A percentile compares a stretch with the other conserved stretches of the same genome.
These are phyloP conservation scores for Eugnorisma glareosa DNA, from an alignment of 2,888 invertebrate genomes.

Conservation along the genomic window DNA sequence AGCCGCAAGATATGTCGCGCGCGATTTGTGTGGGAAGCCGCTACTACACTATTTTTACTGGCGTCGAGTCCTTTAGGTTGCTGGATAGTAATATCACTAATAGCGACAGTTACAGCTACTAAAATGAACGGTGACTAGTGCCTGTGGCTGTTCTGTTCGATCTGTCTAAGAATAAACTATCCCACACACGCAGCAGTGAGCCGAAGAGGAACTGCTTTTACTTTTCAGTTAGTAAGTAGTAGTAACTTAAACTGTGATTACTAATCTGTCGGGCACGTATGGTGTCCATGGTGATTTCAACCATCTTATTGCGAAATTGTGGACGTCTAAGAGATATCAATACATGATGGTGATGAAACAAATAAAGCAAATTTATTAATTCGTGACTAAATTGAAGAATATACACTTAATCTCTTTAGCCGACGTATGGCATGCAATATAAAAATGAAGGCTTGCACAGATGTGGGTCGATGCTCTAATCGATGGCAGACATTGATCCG, in stretches of 20 bases:
- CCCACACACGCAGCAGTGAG: neutral
- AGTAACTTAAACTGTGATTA: neutral
- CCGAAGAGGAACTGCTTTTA: neutral
- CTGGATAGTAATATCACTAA: neutral
- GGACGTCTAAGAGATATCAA: neutral
- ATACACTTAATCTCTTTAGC: constrained; percentile 1
- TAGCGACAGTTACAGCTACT: neutral
- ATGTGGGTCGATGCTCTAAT: constrained; percentile 43
- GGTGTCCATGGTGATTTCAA: neutral
- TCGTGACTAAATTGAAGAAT: constrained; percentile 42
- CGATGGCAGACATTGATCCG: constrained; percentile 54
- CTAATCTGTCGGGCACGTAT: neutral
- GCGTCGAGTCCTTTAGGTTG: neutral
- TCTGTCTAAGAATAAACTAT: neutral
- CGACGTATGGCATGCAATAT: neutral
- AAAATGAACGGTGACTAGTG: neutral
- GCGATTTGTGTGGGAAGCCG: constrained; percentile 73
- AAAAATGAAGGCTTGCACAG: constrained; percentile 11
- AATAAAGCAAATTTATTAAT: constrained; percentile 12
- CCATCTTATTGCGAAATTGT: neutral
- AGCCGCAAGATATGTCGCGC: constrained; percentile 55
- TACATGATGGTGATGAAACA: neutral
- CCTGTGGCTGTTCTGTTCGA: neutral
- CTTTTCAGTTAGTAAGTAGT: neutral
- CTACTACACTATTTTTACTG: constrained; percentile 54